Evolutionary conservation across 2,797 vertebrate species (phyloP).

Genomic region (Ciconia nigra): DNA sequence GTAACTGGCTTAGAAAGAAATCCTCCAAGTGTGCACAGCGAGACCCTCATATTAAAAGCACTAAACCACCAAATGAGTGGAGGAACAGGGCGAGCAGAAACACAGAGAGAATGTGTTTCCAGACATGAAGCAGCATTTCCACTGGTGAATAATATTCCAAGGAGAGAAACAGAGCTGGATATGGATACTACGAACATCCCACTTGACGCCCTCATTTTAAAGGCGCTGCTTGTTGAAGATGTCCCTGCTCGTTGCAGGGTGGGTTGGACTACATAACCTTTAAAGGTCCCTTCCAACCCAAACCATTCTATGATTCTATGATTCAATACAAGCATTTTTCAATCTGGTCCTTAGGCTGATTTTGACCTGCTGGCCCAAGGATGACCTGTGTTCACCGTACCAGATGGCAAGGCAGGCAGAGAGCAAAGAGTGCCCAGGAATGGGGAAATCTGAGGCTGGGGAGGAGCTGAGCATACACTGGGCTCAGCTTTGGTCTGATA

Average conservation of each 20-base stretch:
- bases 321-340: background rate
- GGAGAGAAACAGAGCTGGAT: background rate
- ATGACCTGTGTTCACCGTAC: background rate
- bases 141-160: background rate
- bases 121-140: background rate
- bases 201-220: background rate
- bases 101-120: background rate
- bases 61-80: background rate
- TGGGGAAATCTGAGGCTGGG: constrained; percentile 80
- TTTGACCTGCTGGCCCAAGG: background rate
- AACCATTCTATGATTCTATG: too few species aligned
- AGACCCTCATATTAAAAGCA: background rate
- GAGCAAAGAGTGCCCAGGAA: background rate
- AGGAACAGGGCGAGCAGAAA: background rate
- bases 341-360: constrained; percentile 19
- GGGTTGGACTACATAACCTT: too few species aligned
- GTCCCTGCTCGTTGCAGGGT: too few species aligned
- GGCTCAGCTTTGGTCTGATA: constrained; percentile 79
- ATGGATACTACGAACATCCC: background rate
- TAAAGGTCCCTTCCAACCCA: too few species aligned
- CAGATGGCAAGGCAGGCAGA: background rate
- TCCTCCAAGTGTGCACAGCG: fast-evolving
- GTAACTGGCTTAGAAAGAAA: background rate
- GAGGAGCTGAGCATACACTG: background rate
- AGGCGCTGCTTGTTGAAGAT: background rate